phyloP scores from a whole-genome alignment of 1,140 invertebrate genomes.

The Halotydeus destructor region DNA sequence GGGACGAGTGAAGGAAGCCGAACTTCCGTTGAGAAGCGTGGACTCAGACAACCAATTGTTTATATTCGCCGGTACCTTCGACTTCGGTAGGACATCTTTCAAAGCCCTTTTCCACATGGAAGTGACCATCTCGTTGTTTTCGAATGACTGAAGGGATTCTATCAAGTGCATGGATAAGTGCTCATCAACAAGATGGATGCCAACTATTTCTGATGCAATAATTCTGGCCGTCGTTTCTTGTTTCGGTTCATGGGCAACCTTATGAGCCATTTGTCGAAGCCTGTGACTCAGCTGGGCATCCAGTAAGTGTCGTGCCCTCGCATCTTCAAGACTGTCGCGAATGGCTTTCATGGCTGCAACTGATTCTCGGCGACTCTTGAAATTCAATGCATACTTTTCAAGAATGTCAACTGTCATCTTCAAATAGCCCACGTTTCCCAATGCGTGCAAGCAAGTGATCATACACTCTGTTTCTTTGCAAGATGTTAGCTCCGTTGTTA shows the following conservation, averaged over 20 bases:
- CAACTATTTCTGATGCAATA: conserved; percentile 45
- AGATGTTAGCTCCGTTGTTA: conserved; percentile 5
- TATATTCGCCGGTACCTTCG: not conserved
- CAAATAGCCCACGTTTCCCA: conserved; percentile 13
- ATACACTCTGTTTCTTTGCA: conserved; percentile 14
- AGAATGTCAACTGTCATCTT: conserved; percentile 1
- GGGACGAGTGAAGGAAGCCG: conserved; percentile 7
- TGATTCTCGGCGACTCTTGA: conserved; percentile 11
- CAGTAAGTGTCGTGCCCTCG: too few relatives aligned
- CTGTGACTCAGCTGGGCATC: not conserved
- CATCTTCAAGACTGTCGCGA: too few relatives aligned
- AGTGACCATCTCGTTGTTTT: conserved; percentile 12
- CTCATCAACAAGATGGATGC: conserved; percentile 26
- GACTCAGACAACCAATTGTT: conserved; percentile 22
- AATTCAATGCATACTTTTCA: conserved; percentile 7
- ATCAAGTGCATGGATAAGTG: conserved; percentile 9
- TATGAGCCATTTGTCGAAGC: conserved; percentile 5
- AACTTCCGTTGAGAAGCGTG: conserved; percentile 23
- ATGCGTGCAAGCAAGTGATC: conserved; percentile 6
- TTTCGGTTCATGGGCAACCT: conserved; percentile 19
- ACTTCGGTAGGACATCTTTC: not conserved
- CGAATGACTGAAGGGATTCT: conserved; percentile 9
- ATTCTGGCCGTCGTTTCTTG: conserved; percentile 47
- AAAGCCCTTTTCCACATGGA: conserved; percentile 12
- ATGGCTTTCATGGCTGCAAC: conserved; percentile 11